These are phyloP conservation scores for Dysidea cf. avara DNA, from an alignment of 37 sponge, comb jelly and placozoan genomes.

Conservation along the genomic window DNA sequence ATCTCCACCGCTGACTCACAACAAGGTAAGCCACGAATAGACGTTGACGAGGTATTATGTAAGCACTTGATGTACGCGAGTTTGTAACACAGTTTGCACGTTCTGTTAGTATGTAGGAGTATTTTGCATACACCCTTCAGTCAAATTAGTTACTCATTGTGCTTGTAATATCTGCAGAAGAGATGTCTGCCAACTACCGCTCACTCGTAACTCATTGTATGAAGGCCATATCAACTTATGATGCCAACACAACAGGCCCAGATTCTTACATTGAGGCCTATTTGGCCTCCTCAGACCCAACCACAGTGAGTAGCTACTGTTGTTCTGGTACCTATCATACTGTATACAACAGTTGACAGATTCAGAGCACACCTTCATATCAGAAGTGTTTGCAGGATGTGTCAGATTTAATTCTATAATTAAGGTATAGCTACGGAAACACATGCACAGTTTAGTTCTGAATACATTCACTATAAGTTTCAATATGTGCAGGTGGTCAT, in stretches of 20 bases:
- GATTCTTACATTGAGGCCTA: constrained; percentile 40
- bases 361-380: constrained; percentile 61
- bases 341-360: constrained; percentile 57
- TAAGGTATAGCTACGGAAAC: too few relatives aligned
- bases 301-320: too few relatives aligned
- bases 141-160: too few relatives aligned
- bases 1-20: too few relatives aligned
- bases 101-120: too few relatives aligned
- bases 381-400: constrained; percentile 89
- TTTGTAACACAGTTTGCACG: too few relatives aligned
- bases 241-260: constrained; percentile 23
- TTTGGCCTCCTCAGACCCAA: constrained; percentile 25
- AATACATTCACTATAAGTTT: background rate
- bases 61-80: too few relatives aligned
- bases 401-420: constrained; percentile 54
- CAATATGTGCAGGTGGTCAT: constrained; percentile 25
- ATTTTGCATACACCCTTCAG: too few relatives aligned
- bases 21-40: too few relatives aligned
- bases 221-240: constrained; percentile 37
- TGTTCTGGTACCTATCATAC: background rate
- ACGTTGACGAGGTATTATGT: too few relatives aligned
- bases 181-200: constrained; percentile 31
- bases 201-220: constrained; percentile 32
- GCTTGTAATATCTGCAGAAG: too few relatives aligned
- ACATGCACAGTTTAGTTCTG: too few relatives aligned